These are phyloP conservation scores for Mesembrinibis cayennensis DNA, from an alignment of 2,113 vertebrate species.

Conservation along the genomic window DNA sequence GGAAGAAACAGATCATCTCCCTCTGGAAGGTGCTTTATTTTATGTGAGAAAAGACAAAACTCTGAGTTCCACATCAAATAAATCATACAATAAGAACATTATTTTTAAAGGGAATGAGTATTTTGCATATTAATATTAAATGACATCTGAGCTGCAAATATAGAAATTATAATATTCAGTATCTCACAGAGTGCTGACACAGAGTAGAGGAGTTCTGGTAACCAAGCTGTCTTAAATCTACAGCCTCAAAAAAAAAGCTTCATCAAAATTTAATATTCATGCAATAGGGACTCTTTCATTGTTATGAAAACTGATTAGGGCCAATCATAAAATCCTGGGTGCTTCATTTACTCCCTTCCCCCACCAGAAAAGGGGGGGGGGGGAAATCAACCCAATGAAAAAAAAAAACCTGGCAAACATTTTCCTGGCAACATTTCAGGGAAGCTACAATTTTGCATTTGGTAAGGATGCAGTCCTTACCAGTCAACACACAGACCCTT, in stretches of 20 bases:
- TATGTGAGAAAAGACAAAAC: constrained; percentile 61
- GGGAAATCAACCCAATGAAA: background rate
- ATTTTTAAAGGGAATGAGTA: constrained; percentile 58
- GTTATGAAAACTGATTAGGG: constrained; percentile 44
- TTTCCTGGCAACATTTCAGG: constrained; percentile 34
- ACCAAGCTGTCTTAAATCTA: constrained; percentile 42
- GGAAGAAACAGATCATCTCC: constrained; percentile 48
- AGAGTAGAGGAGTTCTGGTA: constrained; percentile 15
- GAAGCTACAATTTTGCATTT: constrained; percentile 23
- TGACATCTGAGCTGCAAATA: constrained; percentile 39
- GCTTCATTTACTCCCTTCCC: background rate
- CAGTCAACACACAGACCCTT: background rate
- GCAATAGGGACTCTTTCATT: constrained; percentile 43
- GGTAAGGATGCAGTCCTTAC: constrained; percentile 5
- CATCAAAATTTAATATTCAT: constrained; percentile 61
- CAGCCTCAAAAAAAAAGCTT: constrained; percentile 15
- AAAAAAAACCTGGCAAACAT: background rate
- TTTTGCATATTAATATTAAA: constrained; percentile 69
- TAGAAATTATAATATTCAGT: constrained; percentile 41
- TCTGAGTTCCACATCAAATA: constrained; percentile 49
- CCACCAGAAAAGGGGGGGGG: background rate
- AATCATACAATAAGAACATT: constrained; percentile 64
- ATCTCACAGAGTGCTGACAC: constrained; percentile 32
- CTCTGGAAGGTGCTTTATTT: constrained; percentile 61
- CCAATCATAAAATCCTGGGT: background rate